Evolutionary conservation across 2,797 vertebrate genomes (phyloP).

Genomic region (Ciconia nigra): DNA sequence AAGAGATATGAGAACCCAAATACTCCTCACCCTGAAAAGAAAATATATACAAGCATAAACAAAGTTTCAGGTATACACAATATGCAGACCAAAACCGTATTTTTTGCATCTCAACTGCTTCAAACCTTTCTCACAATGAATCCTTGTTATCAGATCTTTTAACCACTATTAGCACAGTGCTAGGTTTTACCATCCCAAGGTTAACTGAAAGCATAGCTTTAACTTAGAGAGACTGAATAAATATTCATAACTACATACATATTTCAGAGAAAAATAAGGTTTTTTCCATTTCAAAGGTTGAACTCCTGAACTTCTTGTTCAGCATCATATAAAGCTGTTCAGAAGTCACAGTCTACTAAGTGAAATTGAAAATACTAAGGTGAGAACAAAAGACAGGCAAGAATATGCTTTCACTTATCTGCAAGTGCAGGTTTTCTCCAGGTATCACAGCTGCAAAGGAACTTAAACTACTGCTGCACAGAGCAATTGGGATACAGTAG

Average conservation of each 20-base stretch:
- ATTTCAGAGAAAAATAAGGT: neutral
- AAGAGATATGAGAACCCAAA: neutral
- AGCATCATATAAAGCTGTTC: neutral
- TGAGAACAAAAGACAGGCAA: neutral
- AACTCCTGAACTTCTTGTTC: neutral
- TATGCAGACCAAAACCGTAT: fast-evolving
- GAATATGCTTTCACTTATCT: neutral
- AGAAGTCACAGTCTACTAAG: neutral
- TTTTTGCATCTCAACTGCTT: neutral
- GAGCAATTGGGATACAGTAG: neutral
- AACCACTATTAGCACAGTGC: neutral
- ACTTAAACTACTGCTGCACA: neutral
- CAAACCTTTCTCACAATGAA: neutral
- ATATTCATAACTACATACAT: neutral
- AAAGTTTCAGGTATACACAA: neutral
- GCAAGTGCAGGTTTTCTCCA: neutral
- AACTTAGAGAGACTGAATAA: neutral
- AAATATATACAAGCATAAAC: neutral
- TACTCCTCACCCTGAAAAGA: neutral
- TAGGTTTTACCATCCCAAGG: neutral
- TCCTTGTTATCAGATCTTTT: neutral
- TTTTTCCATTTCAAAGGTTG: neutral
- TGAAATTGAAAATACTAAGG: neutral
- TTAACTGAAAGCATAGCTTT: neutral
- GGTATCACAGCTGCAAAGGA: neutral